A percentile compares a stretch with the other conserved stretches of the same genome.
Conservation (phyloP, 2,888 invertebrate genomes). For the Eristalinus sepulchralis region DNA sequence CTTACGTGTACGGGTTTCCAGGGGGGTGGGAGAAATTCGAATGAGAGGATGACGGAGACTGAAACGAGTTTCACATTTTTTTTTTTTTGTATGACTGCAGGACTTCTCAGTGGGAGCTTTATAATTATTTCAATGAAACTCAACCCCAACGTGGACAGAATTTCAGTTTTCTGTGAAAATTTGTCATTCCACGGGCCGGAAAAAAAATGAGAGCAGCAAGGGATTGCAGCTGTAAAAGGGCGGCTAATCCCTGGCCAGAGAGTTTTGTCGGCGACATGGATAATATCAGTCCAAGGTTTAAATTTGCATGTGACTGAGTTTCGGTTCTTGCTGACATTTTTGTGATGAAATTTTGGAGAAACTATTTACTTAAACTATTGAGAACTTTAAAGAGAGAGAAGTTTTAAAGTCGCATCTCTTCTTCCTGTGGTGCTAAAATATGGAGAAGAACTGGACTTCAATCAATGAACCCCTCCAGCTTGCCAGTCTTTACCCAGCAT, state of each 20-base stretch:
- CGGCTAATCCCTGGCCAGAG: neutral
- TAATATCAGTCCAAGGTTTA: neutral
- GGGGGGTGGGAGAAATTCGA: neutral
- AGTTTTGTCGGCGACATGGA: neutral
- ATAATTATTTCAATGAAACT: conserved; percentile 7
- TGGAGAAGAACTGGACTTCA: no score
- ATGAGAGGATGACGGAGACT: neutral
- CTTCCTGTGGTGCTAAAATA: no score
- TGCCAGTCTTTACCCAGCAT: no score
- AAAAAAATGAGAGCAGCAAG: neutral
- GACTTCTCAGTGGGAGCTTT: neutral
- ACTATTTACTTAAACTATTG: no score
- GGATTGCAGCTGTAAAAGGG: neutral
- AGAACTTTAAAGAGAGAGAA: no score
- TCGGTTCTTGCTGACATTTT: no score
- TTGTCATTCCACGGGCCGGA: neutral
- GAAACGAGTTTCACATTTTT: neutral
- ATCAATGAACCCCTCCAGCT: no score
- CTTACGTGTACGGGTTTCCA: neutral
- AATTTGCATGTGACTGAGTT: neutral
- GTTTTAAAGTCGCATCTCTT: no score
- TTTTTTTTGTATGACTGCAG: neutral
- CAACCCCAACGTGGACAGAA: neutral
- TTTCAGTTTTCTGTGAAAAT: neutral
- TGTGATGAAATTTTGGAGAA: no score